Conservation (phyloP, 1,140 invertebrate genomes). For the Drosophila bipectinata region DNA sequence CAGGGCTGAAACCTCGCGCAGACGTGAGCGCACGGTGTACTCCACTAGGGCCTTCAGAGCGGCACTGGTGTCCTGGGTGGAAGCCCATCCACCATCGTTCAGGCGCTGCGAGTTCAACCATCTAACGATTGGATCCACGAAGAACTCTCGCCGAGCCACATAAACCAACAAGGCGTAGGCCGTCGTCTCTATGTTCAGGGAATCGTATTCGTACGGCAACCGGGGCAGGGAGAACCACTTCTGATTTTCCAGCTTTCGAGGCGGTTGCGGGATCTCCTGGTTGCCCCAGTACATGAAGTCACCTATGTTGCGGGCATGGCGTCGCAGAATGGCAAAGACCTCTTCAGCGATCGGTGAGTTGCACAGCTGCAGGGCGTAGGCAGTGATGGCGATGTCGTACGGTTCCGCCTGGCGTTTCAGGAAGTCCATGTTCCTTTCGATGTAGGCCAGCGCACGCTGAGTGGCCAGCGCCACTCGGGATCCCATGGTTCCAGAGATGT, state of each 20-base stretch:
- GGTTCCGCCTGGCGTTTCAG: constrained; percentile 89
- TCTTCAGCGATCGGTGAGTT: constrained; percentile 92
- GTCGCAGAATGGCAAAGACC: constrained; percentile 90
- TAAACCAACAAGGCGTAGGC: constrained; percentile 96
- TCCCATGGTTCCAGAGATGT: constrained; percentile 90
- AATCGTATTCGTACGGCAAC: constrained; percentile 94
- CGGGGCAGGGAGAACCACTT: constrained; percentile 95
- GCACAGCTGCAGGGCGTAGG: constrained; percentile 92
- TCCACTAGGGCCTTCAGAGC: constrained; percentile 95
- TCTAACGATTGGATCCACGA: constrained; percentile 93
- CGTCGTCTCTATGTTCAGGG: constrained; percentile 96
- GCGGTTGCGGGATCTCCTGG: constrained; percentile 90
- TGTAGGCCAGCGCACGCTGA: constrained; percentile 89
- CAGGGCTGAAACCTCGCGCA: constrained; percentile 94
- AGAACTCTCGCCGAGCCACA: constrained; percentile 91
- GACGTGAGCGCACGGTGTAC: constrained; percentile 93
- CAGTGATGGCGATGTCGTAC: constrained; percentile 93
- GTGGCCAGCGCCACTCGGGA: constrained; percentile 89
- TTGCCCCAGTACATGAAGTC: constrained; percentile 94
- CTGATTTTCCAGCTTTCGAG: constrained; percentile 94
- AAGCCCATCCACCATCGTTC: constrained; percentile 97
- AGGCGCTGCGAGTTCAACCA: constrained; percentile 97
- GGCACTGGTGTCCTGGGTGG: constrained; percentile 93
- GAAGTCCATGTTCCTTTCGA: constrained; percentile 93
- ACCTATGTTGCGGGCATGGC: constrained; percentile 87